Base-by-base conservation (phyloP, 2,888 invertebrate species). In the Cataglyphis livida region DNA sequence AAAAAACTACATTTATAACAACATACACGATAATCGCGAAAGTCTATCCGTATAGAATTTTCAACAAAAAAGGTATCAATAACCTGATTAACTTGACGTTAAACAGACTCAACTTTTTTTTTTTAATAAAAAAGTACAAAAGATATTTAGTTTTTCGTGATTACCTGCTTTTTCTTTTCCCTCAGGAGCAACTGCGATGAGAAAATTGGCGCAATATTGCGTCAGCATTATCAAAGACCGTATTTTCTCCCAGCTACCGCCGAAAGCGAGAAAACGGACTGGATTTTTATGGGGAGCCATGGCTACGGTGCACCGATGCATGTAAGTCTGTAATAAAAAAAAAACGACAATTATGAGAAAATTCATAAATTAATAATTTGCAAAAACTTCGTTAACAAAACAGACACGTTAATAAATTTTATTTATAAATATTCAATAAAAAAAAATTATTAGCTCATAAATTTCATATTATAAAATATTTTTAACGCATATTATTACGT, bases 251-350 rank as follows among this genome's bases (percentile, higher is more conserved):
- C 99, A 0, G 95, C 95, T 51, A 96, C 96, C 0, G 97, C 99
- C 0, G 99, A 99, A 94, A 98, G 97, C 91, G 98, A 98, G 91
- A 97, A 97, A 85, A 96, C 98, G 0, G 99, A 98, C 95, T 99
- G 99, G 99, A 97, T 99, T 90, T 99, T 99, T 94, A 99, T 99
- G 97, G 99, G 99, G 0, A 98, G 98, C 44, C 97, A 98, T 0
- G 99, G 99, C 0, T 96, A 98, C 92, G 99, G 99, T 0, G 99
- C 99, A 0, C 98, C 98, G 91, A 97, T 99, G 97, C 99, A 99
- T 94, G 99, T 99, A 94, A 96, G 96, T 95, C 21, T 35, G 48
- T 48, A 21, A 28, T 35, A 18, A 7, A 25, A 41, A 25, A 25
- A 28, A 51, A 48, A 32, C n/a, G 10, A n/a, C 2, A 7, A n/a